Evolutionary conservation across 2,113 vertebrate species (phyloP), one percentile per base, ranked within the genome.

Genomic region (Scomber japonicus): DNA sequence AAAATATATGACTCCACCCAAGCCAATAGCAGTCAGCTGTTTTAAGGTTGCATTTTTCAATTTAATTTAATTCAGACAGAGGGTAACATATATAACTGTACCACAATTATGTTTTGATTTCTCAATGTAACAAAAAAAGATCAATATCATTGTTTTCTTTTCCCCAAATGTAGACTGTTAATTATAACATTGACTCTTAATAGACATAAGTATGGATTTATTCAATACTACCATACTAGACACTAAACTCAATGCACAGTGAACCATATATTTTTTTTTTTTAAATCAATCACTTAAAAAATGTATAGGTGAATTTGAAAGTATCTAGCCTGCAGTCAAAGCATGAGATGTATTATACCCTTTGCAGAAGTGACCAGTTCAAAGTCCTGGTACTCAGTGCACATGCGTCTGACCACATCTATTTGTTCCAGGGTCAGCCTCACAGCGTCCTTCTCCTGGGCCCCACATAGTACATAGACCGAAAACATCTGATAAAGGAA

Each of bases 371-470:
- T 95, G 86, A 97, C 96, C 63, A 98, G 85, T 69, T 97, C 94
- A 70, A 99, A 91, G 51, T 97, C 96, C 24, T 92, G n/a, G 55
- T 97, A 96, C 87, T 94, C 92, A 3, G 89, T 89, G 80, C 97
- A 99, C 94, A 99, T 94, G 73, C 96, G 95, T 76, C 83, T 96
- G 83, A 98, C 93, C 70, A 96, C 88, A 86, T 99, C 97, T 2
- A 98, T 95, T 88, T 99, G 98, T 84, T 99, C 98, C 94, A 99
- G 90, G 3, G 96, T 95, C 76, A 98, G 91, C 76, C 95, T 94
- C 60, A 99, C 95, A 0, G 96, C 97, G 68, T 98, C 97, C 88
- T 94, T 96, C 48, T 97, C 93, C 91, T 98, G 97, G 81, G 97
- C 94, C 1, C 93, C 85, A 90, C 98, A 99, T 75, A 96, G 78